Conservation (phyloP, 37 sponge, comb jelly and placozoan species). For the Spongilla lacustris region DNA sequence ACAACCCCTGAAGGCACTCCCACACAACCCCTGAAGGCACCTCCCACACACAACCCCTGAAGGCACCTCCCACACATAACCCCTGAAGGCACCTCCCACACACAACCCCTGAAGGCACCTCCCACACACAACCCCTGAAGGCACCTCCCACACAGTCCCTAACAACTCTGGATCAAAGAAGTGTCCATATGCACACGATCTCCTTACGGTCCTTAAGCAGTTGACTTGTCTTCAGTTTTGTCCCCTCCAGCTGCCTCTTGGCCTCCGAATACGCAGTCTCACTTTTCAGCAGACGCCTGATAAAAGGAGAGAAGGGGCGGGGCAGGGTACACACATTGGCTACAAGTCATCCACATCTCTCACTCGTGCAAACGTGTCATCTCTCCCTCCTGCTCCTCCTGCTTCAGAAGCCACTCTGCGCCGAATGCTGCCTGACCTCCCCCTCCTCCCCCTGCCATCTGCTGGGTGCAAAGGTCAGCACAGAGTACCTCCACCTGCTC, state of each 20-base stretch:
- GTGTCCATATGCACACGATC: background rate
- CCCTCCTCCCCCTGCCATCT: background rate
- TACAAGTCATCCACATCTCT: background rate
- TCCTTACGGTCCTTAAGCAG: constrained; percentile 23
- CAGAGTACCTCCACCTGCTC: background rate
- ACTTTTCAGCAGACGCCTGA: constrained; percentile 22
- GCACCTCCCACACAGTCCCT: constrained; percentile 1
- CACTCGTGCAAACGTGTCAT: constrained; percentile 26
- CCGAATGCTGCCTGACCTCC: background rate
- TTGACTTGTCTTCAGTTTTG: background rate
- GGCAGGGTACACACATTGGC: too few species aligned
- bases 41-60: background rate
- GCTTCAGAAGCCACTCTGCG: constrained; percentile 15
- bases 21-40: too few species aligned
- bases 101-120: background rate
- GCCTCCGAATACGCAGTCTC: constrained; percentile 35
- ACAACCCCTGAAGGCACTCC: too few species aligned
- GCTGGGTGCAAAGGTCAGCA: background rate
- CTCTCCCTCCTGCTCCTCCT: constrained; percentile 23
- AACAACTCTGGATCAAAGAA: too few species aligned
- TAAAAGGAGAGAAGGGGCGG: too few species aligned
- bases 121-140: background rate
- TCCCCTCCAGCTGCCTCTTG: background rate
- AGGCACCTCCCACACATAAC: background rate
- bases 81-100: background rate